Percentiles rank a stretch among this genome's conserved stretches.
These are phyloP conservation scores for Syritta pipiens DNA, from an alignment of 2,888 invertebrate genomes.

Conservation along the genomic window DNA sequence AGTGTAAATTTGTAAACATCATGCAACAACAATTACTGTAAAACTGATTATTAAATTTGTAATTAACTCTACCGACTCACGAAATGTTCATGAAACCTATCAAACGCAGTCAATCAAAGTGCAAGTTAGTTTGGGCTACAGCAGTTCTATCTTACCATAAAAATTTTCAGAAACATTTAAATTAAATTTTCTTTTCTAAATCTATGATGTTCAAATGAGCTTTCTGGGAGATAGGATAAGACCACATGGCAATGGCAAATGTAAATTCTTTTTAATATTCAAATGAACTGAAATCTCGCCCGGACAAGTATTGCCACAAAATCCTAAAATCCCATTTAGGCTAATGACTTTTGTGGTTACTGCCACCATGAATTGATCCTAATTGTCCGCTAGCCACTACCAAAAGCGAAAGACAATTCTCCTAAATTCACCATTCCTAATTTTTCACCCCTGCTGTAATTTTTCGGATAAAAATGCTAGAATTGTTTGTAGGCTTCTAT, in stretches of 20 bases:
- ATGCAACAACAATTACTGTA: too few relatives aligned
- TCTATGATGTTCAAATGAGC: not conserved
- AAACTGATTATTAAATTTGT: too few relatives aligned
- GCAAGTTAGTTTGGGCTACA: too few relatives aligned
- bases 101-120: too few relatives aligned
- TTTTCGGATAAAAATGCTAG: slow-evolving; percentile 2
- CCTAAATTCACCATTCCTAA: slow-evolving; percentile 7
- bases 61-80: too few relatives aligned
- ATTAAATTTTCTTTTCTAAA: not conserved
- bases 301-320: slow-evolving; percentile 28
- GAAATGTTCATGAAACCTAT: too few relatives aligned
- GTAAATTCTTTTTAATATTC: slow-evolving; percentile 31
- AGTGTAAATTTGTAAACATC: too few relatives aligned
- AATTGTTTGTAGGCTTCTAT: slow-evolving; percentile 7
- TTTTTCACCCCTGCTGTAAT: slow-evolving; percentile 7
- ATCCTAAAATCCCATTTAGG: slow-evolving; percentile 24
- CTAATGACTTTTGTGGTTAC: slow-evolving; percentile 27
- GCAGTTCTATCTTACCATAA: too few relatives aligned
- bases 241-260: not conserved
- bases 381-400: slow-evolving; percentile 26
- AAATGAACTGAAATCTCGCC: slow-evolving; percentile 29
- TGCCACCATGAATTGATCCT: slow-evolving; percentile 38
- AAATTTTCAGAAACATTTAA: too few relatives aligned
- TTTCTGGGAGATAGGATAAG: not conserved
- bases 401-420: slow-evolving; percentile 10